Evolutionary conservation across 1,140 invertebrate species (phyloP).

Genomic region (Tetramorium simillimum): DNA sequence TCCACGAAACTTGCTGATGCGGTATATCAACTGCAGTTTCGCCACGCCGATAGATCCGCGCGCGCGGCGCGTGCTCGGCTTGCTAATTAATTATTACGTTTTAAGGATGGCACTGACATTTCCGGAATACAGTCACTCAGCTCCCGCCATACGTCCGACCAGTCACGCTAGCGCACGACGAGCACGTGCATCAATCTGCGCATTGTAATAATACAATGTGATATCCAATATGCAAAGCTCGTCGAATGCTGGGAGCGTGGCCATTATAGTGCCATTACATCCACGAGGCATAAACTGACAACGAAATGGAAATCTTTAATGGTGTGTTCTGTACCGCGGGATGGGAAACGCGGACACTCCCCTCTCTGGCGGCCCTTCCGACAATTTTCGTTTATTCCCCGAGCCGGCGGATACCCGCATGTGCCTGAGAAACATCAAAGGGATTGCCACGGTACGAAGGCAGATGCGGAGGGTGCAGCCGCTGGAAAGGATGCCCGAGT

Average conservation of each 20-base stretch:
- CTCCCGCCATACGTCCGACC: slow-evolving; percentile 16
- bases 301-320: slow-evolving; percentile 55
- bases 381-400: slow-evolving; percentile 67
- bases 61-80: slow-evolving; percentile 19
- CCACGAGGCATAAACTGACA: slow-evolving; percentile 26
- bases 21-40: slow-evolving; percentile 43
- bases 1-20: slow-evolving; percentile 47
- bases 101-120: slow-evolving; percentile 49
- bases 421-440: slow-evolving; percentile 59
- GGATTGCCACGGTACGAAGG: slow-evolving; percentile 36
- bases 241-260: not conserved
- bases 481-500: slow-evolving; percentile 28
- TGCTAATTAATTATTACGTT: slow-evolving; percentile 57
- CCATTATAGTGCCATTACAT: slow-evolving; percentile 21
- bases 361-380: not conserved
- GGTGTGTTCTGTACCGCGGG: not conserved
- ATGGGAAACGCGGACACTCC: not conserved
- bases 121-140: slow-evolving; percentile 1
- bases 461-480: not conserved
- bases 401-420: slow-evolving; percentile 39
- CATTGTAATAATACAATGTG: slow-evolving; percentile 28
- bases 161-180: slow-evolving; percentile 40
- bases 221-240: slow-evolving; percentile 30
- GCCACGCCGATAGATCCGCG: slow-evolving; percentile 17
- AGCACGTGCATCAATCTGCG: slow-evolving; percentile 26